Evolutionary conservation across 1,140 invertebrate species (phyloP), one percentile per base, ranked within the genome.

Genomic region (Conopomorpha cramerella): DNA sequence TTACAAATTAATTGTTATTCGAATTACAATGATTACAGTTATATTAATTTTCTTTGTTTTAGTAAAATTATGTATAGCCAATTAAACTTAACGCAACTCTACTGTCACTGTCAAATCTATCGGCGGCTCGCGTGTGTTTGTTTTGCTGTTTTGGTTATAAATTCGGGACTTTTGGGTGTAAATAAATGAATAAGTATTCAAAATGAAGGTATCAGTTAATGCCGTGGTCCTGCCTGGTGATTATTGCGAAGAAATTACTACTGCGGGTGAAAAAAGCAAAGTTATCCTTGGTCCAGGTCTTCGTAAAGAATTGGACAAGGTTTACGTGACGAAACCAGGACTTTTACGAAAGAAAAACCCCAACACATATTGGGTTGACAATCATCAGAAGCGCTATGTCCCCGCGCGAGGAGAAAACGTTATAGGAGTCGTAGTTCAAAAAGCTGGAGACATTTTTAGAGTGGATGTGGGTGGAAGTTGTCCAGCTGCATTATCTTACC

Each of bases 381-480:
- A 82, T 60, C 86, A 89, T 52, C 88, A 91, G 46, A 91, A 89
- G 58, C 81, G 91, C 57, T 96, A 93, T 66, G 80, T 92, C 17
- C 90, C 93, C 13, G 84, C 80, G 8, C 83, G 84, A 61, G 90
- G 91, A 11, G 95, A 98, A 62, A 81, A 87, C 43, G 89, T 98
- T 0, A 82, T 98, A 17, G 95, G 95, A 11, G 79, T 95, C 23
- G 86, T 97, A 0, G 84, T 83, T 0, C 86, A 89, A 41, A 93
- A 91, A 64, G 77, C 82, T 0, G 89, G 89, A 1, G 92, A 95
- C 55, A 82, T 85, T 37, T 92, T 87, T 44, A 84, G 86, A 55
- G 86, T 95, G 1, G 92, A 96, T 53, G 88, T 96, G 40, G 94
- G 94, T 8, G 81, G 85, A 1, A 89, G 87, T 52, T 94, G 96